phyloP scores from a whole-genome alignment of 2,888 invertebrate species.

The Nycteola revayana region DNA sequence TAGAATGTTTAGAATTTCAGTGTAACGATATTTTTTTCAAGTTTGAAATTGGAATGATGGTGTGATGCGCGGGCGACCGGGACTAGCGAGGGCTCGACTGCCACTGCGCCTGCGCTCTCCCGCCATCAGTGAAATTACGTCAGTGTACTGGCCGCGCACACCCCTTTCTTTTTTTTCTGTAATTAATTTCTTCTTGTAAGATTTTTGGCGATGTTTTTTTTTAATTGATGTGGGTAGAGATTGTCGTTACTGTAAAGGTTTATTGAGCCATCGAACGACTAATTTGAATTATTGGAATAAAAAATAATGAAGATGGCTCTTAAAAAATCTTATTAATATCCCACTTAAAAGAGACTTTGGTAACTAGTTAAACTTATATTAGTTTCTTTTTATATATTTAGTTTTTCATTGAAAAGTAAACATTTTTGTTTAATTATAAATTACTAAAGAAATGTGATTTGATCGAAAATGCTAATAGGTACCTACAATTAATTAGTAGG shows the following conservation, averaged over 20 bases:
- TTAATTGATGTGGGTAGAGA: constrained; percentile 24
- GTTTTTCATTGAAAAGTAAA: no score
- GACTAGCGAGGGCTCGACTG: constrained; percentile 62
- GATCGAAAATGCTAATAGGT: no score
- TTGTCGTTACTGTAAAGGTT: constrained; percentile 10
- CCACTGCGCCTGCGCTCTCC: constrained; percentile 61
- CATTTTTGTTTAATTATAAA: no score
- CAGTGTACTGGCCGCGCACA: constrained; percentile 62
- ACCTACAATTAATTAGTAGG: no score
- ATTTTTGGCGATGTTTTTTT: constrained; percentile 61
- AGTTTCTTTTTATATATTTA: no score
- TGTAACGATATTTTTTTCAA: constrained; percentile 28
- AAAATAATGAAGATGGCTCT: no score
- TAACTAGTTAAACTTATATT: no score
- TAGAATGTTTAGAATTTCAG: constrained; percentile 21
- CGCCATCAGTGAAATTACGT: constrained; percentile 67
- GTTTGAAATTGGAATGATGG: constrained; percentile 17
- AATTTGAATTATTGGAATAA: no score
- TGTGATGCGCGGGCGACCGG: constrained; percentile 44
- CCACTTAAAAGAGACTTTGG: no score
- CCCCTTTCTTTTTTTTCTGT: constrained; percentile 77
- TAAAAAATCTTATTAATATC: no score
- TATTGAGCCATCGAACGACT: not conserved
- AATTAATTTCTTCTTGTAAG: constrained; percentile 77
- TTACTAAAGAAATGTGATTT: no score